phyloP scores from a whole-genome alignment of 2,113 vertebrate genomes.

The Cairina moschata region DNA sequence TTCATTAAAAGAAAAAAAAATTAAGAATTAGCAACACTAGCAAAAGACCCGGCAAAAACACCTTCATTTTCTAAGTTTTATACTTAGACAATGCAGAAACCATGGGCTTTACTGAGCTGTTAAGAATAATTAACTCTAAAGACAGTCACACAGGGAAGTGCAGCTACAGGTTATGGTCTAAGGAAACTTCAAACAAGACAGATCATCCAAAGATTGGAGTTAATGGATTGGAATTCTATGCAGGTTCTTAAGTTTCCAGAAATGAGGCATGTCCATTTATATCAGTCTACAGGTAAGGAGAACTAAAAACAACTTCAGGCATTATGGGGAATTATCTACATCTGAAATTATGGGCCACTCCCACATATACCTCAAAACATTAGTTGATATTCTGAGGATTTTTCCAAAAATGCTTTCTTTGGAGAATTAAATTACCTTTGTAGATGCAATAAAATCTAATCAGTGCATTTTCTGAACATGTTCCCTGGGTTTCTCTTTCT shows the following conservation, averaged over 20 bases:
- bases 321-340: not conserved
- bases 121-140: not conserved
- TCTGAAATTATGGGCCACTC: not conserved
- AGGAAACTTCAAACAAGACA: not conserved
- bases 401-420: not conserved
- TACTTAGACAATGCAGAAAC: not conserved
- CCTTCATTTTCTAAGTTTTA: not conserved
- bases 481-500: not conserved
- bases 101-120: not conserved
- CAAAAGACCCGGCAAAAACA: not conserved
- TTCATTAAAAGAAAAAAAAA: not conserved
- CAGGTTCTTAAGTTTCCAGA: not conserved
- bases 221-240: not conserved
- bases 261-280: not conserved
- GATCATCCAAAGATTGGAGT: not conserved
- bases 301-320: not conserved
- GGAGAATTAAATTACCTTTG: slow-evolving; percentile 17
- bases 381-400: not conserved
- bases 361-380: not conserved
- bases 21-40: not conserved
- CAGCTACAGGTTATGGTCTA: not conserved
- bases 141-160: not conserved
- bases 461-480: not conserved
- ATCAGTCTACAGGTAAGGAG: not conserved
- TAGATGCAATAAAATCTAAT: slow-evolving; percentile 11